phyloP scores from a whole-genome alignment of 2,888 invertebrate genomes.

The Criorhina ranunculi region DNA sequence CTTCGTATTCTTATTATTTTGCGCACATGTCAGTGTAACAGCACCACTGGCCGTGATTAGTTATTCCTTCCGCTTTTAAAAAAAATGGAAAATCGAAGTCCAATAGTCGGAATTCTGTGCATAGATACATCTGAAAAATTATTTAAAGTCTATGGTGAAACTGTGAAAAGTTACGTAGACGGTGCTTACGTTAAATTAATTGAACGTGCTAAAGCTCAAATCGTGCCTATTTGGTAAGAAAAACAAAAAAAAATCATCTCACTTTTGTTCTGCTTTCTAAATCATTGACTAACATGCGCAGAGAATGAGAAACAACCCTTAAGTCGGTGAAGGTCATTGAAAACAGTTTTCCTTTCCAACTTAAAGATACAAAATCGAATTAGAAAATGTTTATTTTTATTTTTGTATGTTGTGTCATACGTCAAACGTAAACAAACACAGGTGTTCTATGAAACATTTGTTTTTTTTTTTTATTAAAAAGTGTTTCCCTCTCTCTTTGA shows the following conservation, averaged over 20 bases:
- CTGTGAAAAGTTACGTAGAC: constrained; percentile 90
- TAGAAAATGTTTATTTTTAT: not conserved
- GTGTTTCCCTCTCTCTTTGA: too few species aligned
- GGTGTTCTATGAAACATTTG: not conserved
- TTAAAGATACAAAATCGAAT: not conserved
- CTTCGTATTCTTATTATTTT: too few species aligned
- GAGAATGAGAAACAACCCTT: too few species aligned
- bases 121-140: constrained; percentile 88
- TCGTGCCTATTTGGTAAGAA: constrained; percentile 91
- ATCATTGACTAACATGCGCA: too few species aligned
- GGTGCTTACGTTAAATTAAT: constrained; percentile 94
- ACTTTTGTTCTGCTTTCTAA: too few species aligned
- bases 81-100: constrained; percentile 78
- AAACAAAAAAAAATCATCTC: constrained; percentile 55
- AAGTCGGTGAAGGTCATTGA: too few species aligned
- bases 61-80: too few species aligned
- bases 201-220: constrained; percentile 93
- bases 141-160: constrained; percentile 85
- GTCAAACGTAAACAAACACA: too few species aligned
- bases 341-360: too few species aligned
- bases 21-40: not conserved
- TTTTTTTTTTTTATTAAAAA: too few species aligned
- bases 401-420: not conserved
- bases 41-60: not conserved
- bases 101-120: constrained; percentile 89